Conservation (phyloP, 2,797 vertebrate species). For the Naso thynnoides region DNA sequence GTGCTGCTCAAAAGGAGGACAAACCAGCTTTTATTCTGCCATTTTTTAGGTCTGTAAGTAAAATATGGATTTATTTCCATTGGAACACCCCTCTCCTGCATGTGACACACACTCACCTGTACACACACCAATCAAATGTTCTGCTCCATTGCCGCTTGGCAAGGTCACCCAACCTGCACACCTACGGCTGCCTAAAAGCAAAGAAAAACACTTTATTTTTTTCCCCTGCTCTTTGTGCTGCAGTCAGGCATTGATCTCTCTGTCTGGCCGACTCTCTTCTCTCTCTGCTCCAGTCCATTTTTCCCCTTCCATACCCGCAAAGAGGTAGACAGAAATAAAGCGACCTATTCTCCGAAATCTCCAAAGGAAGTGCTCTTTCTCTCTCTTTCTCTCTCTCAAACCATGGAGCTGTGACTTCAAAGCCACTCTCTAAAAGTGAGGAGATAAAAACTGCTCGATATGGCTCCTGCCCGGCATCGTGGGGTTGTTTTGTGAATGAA, state of each 20-base stretch:
- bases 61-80: conserved; percentile 21
- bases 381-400: conserved; percentile 26
- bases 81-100: conserved; percentile 29
- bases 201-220: conserved; percentile 58
- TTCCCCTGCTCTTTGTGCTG: conserved; percentile 51
- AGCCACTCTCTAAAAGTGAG: conserved; percentile 46
- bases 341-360: conserved; percentile 61
- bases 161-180: conserved; percentile 64
- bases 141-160: conserved; percentile 48
- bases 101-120: conserved; percentile 12
- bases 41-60: not conserved
- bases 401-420: conserved; percentile 51
- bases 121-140: conserved; percentile 45
- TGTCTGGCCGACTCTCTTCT: conserved; percentile 45
- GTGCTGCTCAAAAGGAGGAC: conserved; percentile 1
- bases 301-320: conserved; percentile 3
- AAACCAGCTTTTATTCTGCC: not conserved
- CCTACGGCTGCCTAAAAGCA: conserved; percentile 46
- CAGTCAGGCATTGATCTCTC: conserved; percentile 64
- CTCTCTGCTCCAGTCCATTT: conserved; percentile 51
- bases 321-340: conserved; percentile 64
- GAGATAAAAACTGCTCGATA: conserved; percentile 34
- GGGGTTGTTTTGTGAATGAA: conserved; percentile 52
- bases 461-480: conserved; percentile 18
- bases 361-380: conserved; percentile 49